phyloP scores from a whole-genome alignment of 2,797 vertebrate species.

The Amblyopsis hoosieri region DNA sequence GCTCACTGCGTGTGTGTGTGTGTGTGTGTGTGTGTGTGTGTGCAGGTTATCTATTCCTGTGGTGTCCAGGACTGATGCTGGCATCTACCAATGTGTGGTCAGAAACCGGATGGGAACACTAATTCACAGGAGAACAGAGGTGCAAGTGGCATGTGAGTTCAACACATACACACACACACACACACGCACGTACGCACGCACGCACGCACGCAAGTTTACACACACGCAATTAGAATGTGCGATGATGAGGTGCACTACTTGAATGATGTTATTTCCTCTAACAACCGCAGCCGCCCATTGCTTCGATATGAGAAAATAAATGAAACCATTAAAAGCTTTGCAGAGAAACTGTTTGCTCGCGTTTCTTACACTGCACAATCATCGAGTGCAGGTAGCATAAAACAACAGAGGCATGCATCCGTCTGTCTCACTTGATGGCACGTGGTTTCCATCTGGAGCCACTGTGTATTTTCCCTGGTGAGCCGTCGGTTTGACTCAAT shows the following conservation, averaged over 20 bases:
- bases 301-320: not conserved
- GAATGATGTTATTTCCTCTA: too few relatives aligned
- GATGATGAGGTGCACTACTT: too few relatives aligned
- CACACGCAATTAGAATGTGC: not conserved
- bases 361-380: not conserved
- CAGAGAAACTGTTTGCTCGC: not conserved
- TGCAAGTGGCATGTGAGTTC: constrained; percentile 94
- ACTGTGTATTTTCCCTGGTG: not conserved
- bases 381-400: not conserved
- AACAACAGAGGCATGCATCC: not conserved
- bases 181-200: constrained; percentile 2
- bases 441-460: not conserved
- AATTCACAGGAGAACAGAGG: constrained; percentile 85
- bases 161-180: constrained; percentile 6
- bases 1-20: not conserved
- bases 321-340: not conserved
- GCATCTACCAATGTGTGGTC: constrained; percentile 89
- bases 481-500: not conserved
- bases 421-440: not conserved
- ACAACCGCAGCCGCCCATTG: too few relatives aligned
- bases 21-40: constrained; percentile 10
- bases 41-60: constrained; percentile 83
- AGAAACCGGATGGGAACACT: constrained; percentile 92
- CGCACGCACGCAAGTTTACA: constrained; percentile 1
- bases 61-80: constrained; percentile 82